A percentile compares a stretch with the other conserved stretches of the same genome.
phyloP scores from a whole-genome alignment of 2,888 invertebrate genomes.

The Rosalia funebris region DNA sequence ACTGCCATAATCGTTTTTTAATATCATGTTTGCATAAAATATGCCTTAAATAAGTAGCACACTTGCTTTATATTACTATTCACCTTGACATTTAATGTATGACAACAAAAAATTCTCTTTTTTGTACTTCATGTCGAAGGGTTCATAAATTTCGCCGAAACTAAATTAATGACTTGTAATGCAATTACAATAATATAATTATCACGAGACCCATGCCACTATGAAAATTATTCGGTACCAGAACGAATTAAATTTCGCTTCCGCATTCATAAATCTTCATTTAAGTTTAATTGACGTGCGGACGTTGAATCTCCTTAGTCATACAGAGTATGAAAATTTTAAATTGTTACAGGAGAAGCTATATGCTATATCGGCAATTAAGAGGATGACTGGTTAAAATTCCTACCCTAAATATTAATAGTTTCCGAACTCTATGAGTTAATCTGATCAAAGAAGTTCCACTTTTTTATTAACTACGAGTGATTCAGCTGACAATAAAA shows the following conservation, averaged over 20 bases:
- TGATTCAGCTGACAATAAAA: too few relatives aligned
- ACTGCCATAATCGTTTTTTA: too few relatives aligned
- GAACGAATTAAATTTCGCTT: slow-evolving; percentile 35
- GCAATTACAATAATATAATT: slow-evolving; percentile 17
- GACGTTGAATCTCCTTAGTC: slow-evolving; percentile 28
- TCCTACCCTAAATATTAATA: slow-evolving; percentile 7
- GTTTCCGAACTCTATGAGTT: too few relatives aligned
- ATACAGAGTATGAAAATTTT: slow-evolving; percentile 23
- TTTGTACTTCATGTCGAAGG: too few relatives aligned
- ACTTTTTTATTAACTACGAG: too few relatives aligned
- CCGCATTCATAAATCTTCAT: slow-evolving; percentile 44
- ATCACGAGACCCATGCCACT: slow-evolving; percentile 21
- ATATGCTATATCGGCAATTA: slow-evolving; percentile 11
- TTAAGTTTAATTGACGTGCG: slow-evolving; percentile 38
- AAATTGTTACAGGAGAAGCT: slow-evolving; percentile 10
- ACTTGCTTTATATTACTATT: too few relatives aligned
- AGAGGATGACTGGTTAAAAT: slow-evolving; percentile 12
- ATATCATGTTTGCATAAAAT: too few relatives aligned
- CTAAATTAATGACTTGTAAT: slow-evolving; percentile 12
- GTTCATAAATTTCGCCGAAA: slow-evolving; percentile 19
- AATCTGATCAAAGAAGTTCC: too few relatives aligned
- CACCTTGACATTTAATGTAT: too few relatives aligned
- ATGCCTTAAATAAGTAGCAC: too few relatives aligned
- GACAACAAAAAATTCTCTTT: too few relatives aligned
- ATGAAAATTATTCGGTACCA: slow-evolving; percentile 31